Conservation (phyloP, 35 echinoderm and acorn worm species). For the Diadema setosum region DNA sequence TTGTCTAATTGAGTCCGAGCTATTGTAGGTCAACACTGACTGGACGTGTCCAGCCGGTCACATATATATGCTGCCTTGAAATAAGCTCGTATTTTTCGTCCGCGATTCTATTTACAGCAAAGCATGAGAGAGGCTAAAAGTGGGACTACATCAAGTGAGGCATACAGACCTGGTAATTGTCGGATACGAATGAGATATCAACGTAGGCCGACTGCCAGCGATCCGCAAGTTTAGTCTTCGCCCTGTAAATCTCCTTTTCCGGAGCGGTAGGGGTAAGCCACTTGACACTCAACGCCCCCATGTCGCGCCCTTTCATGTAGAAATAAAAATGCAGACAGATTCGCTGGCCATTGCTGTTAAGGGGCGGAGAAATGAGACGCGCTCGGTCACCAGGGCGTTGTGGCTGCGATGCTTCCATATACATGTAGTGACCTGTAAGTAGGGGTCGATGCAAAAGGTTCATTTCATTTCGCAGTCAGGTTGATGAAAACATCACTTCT, state of each 20-base stretch:
- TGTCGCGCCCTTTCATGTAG: background rate
- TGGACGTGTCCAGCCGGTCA: no score
- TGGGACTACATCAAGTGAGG: no score
- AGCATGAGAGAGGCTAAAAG: no score
- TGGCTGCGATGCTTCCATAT: background rate
- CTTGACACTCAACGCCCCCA: background rate
- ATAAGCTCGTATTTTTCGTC: no score
- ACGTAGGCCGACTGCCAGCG: background rate
- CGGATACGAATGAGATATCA: background rate
- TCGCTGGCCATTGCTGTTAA: background rate
- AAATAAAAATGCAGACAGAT: background rate
- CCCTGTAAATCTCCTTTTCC: background rate
- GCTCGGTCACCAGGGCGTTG: background rate
- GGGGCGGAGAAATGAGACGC: background rate
- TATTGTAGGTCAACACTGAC: no score
- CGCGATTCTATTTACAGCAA: no score
- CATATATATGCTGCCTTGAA: no score
- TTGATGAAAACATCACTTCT: no score
- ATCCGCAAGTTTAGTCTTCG: background rate
- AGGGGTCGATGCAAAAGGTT: no score
- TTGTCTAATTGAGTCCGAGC: no score
- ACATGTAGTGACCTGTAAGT: background rate
- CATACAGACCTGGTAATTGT: background rate
- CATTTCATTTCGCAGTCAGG: no score
- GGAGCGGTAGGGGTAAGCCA: background rate